phyloP scores from a whole-genome alignment of 1,140 invertebrate species.

The Periplaneta americana region DNA sequence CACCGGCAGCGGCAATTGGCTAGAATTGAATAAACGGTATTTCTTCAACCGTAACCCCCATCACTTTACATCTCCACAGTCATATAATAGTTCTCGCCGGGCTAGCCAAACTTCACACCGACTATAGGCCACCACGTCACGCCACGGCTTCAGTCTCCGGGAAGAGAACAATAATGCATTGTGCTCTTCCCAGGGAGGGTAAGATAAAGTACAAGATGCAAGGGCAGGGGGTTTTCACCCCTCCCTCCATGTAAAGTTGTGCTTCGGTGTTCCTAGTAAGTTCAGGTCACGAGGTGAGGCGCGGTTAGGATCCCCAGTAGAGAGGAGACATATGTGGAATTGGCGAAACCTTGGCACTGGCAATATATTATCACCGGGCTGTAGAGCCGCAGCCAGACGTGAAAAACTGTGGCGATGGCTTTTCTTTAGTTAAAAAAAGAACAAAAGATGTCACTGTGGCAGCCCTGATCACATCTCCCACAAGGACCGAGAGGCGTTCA shows the following conservation, averaged over 20 bases:
- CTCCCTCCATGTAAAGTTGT: not conserved
- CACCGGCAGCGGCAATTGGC: not conserved
- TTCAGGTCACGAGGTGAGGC: not conserved
- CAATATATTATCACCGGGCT: not conserved
- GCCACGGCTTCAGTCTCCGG: not conserved
- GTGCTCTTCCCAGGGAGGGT: not conserved
- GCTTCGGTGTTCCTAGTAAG: not conserved
- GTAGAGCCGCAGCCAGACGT: not conserved
- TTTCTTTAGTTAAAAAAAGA: not conserved
- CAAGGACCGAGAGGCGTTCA: not conserved
- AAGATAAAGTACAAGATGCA: not conserved
- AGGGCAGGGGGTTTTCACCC: not conserved
- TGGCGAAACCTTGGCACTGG: not conserved
- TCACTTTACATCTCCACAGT: not conserved
- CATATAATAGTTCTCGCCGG: not conserved
- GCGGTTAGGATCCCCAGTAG: not conserved
- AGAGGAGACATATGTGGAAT: not conserved
- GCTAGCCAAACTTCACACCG: not conserved
- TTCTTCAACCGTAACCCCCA: not conserved
- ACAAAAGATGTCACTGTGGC: not conserved
- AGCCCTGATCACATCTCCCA: not conserved
- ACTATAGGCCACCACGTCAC: not conserved
- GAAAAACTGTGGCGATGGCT: not conserved
- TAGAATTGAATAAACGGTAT: not conserved
- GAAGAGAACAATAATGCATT: not conserved